A percentile compares a stretch with the other conserved stretches of the same genome.
Conservation (phyloP, 53 echinoderm and acorn worm genomes). For the Paracentrotus lividus region DNA sequence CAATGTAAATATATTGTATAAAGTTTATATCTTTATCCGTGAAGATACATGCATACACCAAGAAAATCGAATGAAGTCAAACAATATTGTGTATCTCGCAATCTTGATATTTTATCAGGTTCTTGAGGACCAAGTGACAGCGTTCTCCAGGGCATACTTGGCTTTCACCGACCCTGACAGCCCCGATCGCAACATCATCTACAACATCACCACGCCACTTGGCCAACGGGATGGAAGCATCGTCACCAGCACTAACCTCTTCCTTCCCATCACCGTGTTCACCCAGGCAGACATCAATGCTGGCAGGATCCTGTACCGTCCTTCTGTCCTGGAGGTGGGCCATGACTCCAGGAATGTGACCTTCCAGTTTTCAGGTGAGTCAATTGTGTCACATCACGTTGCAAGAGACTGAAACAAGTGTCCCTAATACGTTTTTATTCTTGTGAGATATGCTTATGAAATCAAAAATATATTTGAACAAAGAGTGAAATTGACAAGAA, state of each 20-base stretch:
- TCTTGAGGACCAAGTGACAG: constrained; percentile 80
- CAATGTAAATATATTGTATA: too few relatives aligned
- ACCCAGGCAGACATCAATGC: constrained; percentile 98
- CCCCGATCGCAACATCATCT: constrained; percentile 82
- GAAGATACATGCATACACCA: too few relatives aligned
- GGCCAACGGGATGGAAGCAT: constrained; percentile 81
- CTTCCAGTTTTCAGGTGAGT: constrained; percentile 89
- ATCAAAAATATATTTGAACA: too few relatives aligned
- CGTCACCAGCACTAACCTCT: constrained; percentile 83
- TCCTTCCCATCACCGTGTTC: constrained; percentile 76
- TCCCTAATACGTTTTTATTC: too few relatives aligned
- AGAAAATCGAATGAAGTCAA: neutral
- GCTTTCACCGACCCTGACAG: constrained; percentile 97
- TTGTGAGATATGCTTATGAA: too few relatives aligned
- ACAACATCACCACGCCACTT: constrained; percentile 91
- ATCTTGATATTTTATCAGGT: constrained; percentile 66
- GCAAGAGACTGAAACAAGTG: too few relatives aligned
- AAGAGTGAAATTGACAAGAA: too few relatives aligned
- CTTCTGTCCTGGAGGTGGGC: constrained; percentile 82
- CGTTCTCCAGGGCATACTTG: constrained; percentile 78
- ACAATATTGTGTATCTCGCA: neutral
- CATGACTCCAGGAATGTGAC: constrained; percentile 62
- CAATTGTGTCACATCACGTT: too few relatives aligned
- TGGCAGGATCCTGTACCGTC: constrained; percentile 90
- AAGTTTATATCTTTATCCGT: too few relatives aligned